These are phyloP conservation scores for Pinctada fucata DNA, from an alignment of 2,888 invertebrate species.

Conservation along the genomic window DNA sequence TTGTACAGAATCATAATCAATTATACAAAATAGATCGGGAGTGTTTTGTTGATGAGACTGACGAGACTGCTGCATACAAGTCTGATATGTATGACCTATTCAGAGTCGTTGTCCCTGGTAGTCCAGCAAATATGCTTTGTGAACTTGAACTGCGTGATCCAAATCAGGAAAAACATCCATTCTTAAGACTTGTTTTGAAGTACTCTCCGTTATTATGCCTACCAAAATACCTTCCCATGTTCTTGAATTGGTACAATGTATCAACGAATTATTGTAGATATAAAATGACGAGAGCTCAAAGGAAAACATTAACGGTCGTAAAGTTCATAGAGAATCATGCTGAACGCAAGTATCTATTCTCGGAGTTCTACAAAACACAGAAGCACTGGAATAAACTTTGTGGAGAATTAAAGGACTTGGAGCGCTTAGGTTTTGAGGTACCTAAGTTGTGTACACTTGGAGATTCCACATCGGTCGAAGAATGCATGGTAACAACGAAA, in stretches of 20 bases:
- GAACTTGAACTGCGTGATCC: background rate
- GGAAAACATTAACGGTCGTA: background rate
- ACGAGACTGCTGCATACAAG: background rate
- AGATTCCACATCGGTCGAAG: background rate
- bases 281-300: background rate
- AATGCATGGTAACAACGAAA: background rate
- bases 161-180: background rate
- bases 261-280: background rate
- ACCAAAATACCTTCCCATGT: background rate
- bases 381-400: conserved; percentile 1
- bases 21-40: background rate
- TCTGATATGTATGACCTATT: background rate
- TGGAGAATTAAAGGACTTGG: background rate
- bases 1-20: background rate
- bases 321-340: background rate
- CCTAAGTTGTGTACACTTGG: background rate
- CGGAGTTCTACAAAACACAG: background rate
- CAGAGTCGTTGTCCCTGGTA: background rate
- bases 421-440: background rate
- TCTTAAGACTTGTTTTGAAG: background rate
- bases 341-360: background rate
- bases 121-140: background rate
- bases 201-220: background rate
- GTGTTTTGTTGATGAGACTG: background rate
- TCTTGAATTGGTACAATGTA: background rate